Conservation (phyloP, 2,888 invertebrate genomes). For the Ramazzottius varieornatus region DNA sequence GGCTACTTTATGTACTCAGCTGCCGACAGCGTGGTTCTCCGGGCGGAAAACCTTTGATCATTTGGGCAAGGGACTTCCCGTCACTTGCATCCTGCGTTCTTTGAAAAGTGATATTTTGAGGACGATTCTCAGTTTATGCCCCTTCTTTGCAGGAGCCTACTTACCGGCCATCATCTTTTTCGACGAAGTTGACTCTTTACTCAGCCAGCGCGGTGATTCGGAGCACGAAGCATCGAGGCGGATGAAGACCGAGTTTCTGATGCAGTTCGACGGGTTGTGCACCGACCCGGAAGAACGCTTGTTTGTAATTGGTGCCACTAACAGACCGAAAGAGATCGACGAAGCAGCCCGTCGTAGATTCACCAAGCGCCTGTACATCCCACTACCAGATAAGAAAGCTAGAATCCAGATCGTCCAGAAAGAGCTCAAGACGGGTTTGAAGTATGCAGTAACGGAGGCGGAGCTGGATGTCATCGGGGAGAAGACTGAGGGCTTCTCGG, state of each 20-base stretch:
- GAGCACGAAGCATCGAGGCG: not conserved
- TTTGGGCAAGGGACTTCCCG: no score
- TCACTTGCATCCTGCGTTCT: no score
- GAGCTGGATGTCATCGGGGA: not conserved
- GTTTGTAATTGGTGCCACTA: not conserved
- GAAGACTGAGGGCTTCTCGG: not conserved
- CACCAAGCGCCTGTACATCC: not conserved
- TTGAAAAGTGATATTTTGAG: no score
- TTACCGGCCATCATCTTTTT: not conserved
- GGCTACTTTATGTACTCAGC: no score
- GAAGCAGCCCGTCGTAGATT: not conserved
- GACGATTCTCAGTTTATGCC: no score
- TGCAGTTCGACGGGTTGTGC: not conserved
- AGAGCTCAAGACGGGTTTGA: not conserved
- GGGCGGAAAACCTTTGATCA: no score
- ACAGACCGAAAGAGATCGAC: not conserved
- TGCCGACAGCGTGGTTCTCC: no score
- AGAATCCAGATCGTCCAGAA: not conserved
- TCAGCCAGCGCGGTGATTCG: not conserved
- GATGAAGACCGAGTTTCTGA: slow-evolving; percentile 1
- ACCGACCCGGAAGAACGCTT: not conserved
- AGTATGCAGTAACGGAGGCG: not conserved
- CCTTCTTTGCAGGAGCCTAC: no score
- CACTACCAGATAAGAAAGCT: not conserved
- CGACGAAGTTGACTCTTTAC: not conserved